Percentiles rank a stretch among this genome's conserved stretches.
Evolutionary conservation across 2,113 vertebrate genomes (phyloP).

Genomic region (Nicator chloris): DNA sequence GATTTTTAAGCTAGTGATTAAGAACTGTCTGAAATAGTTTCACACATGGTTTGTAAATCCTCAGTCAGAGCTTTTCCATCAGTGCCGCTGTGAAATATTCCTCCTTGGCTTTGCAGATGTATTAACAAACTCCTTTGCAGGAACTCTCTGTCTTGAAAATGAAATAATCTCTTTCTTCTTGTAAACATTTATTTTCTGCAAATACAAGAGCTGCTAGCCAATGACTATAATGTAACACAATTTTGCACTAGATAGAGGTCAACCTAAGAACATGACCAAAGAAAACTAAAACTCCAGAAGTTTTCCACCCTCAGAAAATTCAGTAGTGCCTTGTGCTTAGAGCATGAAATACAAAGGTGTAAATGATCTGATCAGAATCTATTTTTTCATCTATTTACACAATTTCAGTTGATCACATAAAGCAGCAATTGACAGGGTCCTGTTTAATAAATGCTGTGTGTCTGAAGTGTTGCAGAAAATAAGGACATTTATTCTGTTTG

Average conservation of each 20-base stretch:
- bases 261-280: not conserved
- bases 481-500: not conserved
- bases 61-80: conserved; percentile 10
- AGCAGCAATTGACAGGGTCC: not conserved
- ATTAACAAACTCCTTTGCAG: not conserved
- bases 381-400: not conserved
- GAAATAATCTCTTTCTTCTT: not conserved
- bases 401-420: not conserved
- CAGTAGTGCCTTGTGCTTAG: not conserved
- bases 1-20: conserved; percentile 43
- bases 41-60: conserved; percentile 34
- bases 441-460: not conserved
- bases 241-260: not conserved
- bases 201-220: not conserved
- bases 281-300: not conserved
- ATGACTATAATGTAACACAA: not conserved
- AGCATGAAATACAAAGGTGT: not conserved
- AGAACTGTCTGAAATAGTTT: conserved; percentile 50
- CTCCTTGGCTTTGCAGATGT: not conserved
- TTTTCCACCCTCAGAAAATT: not conserved
- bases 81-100: conserved; percentile 5
- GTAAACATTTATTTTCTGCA: not conserved
- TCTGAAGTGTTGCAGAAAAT: not conserved
- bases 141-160: not conserved
- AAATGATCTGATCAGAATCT: not conserved